Evolutionary conservation across 30 jellyfish, hydroid and myxozoan genomes (phyloP).

Genomic region (Morbakka virulenta): DNA sequence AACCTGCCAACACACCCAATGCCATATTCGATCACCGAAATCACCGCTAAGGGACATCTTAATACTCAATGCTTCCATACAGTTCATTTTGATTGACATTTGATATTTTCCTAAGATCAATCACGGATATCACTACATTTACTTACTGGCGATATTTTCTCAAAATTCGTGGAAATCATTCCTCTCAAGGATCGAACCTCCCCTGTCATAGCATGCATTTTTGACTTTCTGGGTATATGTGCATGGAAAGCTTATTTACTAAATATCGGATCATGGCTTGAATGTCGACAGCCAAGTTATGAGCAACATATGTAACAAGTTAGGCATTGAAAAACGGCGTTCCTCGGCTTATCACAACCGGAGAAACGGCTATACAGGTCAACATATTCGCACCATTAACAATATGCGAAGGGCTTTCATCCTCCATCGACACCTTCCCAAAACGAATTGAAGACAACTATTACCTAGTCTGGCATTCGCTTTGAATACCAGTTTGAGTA

Average conservation of each 20-base stretch:
- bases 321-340: constrained; percentile 2
- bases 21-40: not conserved
- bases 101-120: not conserved
- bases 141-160: constrained; percentile 6
- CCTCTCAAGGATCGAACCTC: constrained; percentile 9
- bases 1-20: constrained; percentile 9
- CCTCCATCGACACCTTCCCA: too few species aligned
- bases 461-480: constrained; percentile 1
- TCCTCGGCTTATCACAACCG: constrained; percentile 23
- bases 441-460: too few species aligned
- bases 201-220: not conserved
- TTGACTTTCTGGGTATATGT: not conserved
- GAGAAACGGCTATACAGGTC: constrained; percentile 5
- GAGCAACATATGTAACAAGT: not conserved
- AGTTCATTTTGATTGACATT: not conserved
- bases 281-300: constrained; percentile 5
- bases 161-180: not conserved
- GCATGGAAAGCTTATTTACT: not conserved
- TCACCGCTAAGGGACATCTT: constrained; percentile 4
- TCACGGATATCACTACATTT: not conserved
- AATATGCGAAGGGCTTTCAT: not conserved
- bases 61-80: constrained; percentile 1
- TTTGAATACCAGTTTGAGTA: constrained; percentile 1
- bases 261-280: constrained; percentile 3
- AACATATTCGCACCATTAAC: not conserved